Conservation (phyloP, 2,113 vertebrate genomes). For the Thryonomys swinderianus region DNA sequence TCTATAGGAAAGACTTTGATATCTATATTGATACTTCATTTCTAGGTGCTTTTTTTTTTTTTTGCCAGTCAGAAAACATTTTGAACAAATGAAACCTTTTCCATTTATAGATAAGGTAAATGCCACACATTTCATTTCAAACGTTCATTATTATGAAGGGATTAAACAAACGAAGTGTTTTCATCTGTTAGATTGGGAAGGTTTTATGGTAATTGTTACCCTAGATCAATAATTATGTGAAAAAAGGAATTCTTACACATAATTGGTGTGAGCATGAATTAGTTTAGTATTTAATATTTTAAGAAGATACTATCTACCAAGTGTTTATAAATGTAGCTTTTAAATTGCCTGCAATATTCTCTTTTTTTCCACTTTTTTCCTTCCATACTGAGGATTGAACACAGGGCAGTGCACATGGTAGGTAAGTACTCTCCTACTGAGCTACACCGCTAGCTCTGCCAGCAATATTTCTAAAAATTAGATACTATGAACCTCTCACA, state of each 20-base stretch:
- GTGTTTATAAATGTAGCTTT: not conserved
- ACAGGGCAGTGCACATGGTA: not conserved
- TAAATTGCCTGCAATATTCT: not conserved
- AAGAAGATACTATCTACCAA: not conserved
- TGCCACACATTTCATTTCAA: not conserved
- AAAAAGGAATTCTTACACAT: not conserved
- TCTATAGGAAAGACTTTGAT: conserved; percentile 32
- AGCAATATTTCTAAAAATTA: conserved; percentile 34
- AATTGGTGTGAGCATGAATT: not conserved
- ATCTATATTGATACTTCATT: not conserved
- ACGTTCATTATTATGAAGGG: not conserved
- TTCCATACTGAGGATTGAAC: not conserved
- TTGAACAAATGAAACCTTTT: not conserved
- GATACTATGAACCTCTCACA: not conserved
- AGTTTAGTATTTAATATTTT: not conserved
- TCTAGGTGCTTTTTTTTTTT: not conserved
- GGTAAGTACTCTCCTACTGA: not conserved
- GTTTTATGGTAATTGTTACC: not conserved
- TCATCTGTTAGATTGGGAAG: not conserved
- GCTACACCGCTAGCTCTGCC: not conserved
- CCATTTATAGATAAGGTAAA: not conserved
- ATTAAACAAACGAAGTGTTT: conserved; percentile 17
- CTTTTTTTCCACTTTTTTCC: not conserved
- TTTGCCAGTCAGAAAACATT: not conserved
- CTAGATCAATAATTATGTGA: not conserved